Percentiles rank a stretch among this genome's conserved stretches.
Conservation (phyloP, 2,113 vertebrate species). For the Rattus rattus region DNA sequence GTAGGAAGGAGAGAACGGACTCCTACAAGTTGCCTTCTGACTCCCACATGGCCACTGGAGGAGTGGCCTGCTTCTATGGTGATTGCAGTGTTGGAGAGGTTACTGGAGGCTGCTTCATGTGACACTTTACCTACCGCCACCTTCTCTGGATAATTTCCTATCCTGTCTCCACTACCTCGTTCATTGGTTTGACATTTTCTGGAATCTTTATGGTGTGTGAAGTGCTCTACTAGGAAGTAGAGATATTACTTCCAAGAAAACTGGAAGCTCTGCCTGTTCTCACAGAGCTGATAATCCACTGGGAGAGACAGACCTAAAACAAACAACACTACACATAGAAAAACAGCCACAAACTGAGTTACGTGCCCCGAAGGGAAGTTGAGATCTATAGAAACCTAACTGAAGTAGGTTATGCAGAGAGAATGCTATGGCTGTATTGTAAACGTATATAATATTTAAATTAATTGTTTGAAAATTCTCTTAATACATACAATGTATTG, state of each 20-base stretch:
- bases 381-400: not conserved
- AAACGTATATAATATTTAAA: not conserved
- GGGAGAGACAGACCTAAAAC: not conserved
- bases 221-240: not conserved
- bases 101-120: not conserved
- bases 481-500: not conserved
- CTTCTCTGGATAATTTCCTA: not conserved
- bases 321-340: not conserved
- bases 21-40: not conserved
- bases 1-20: not conserved
- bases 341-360: not conserved
- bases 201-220: not conserved
- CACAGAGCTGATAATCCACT: not conserved
- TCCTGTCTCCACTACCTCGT: not conserved
- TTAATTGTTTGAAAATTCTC: not conserved
- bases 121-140: not conserved
- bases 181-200: slow-evolving; percentile 42
- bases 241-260: slow-evolving; percentile 3
- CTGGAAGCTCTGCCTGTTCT: not conserved
- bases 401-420: not conserved
- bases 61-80: not conserved
- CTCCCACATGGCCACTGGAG: not conserved
- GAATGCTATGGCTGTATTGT: not conserved
- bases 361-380: not conserved
- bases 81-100: not conserved